A percentile compares a stretch with the other conserved stretches of the same genome.
Evolutionary conservation across 2,113 vertebrate species (phyloP).

Genomic region (Scatophagus argus): DNA sequence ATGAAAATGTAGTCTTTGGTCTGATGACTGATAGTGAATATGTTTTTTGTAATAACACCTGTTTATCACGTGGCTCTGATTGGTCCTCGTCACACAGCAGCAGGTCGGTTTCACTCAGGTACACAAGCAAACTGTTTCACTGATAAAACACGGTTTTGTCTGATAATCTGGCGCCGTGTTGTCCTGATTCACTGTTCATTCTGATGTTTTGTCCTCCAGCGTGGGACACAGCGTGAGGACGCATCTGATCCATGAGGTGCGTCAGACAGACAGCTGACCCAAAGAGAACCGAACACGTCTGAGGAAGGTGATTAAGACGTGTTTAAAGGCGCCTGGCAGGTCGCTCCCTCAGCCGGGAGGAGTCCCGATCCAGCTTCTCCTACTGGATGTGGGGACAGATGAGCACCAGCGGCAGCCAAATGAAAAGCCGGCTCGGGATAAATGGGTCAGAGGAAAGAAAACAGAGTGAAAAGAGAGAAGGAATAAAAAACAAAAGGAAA

Average conservation of each 20-base stretch:
- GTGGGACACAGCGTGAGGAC: too few relatives aligned
- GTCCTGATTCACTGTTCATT: neutral
- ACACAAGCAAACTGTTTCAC: too few relatives aligned
- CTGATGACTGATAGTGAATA: too few relatives aligned
- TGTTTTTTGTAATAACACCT: too few relatives aligned
- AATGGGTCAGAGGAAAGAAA: conserved; percentile 5
- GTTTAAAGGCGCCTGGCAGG: neutral
- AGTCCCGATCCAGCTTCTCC: neutral
- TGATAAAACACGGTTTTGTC: too few relatives aligned
- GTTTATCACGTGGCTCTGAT: too few relatives aligned
- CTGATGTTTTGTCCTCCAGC: neutral
- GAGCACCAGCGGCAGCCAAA: neutral
- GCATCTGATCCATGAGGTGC: neutral
- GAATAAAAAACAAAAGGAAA: neutral
- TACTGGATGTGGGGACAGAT: conserved; percentile 1
- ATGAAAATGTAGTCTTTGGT: neutral
- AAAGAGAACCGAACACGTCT: neutral
- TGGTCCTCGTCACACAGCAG: too few relatives aligned
- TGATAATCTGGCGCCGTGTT: too few relatives aligned
- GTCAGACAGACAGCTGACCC: neutral
- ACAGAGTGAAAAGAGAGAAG: neutral
- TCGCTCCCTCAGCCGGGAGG: neutral
- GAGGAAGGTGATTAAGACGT: neutral
- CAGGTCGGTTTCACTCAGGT: too few relatives aligned
- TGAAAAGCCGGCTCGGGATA: neutral